Evolutionary conservation across 2,113 vertebrate genomes (phyloP), one percentile per base, ranked within the genome.

Genomic region (Rhea pennata): DNA sequence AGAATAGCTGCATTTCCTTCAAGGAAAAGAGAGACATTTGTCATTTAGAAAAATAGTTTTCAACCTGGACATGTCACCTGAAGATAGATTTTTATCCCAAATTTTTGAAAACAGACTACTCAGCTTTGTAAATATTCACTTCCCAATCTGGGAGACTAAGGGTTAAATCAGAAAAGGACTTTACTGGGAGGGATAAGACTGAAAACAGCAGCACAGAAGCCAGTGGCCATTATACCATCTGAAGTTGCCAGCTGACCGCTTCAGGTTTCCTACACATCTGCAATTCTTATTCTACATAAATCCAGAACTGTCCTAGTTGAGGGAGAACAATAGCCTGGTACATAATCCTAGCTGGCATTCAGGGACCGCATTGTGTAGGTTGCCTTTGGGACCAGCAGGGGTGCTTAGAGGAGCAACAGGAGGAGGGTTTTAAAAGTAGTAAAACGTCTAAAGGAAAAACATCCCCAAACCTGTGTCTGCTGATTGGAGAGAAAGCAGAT

Each of bases 271-370:
- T 62, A 1, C 13, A 9, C 29, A 29, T 75, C 27, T n/a, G n/a
- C 15, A 14, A 6, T 50, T 81, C 82, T 42, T 77, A 1, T 64
- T 77, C 58, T 39, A 7, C 29, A 42, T 0, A 1, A 59, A 64
- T 62, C 24, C 21, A 12, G 50, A 36, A 36, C 58, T 76, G 24
- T 83, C 48, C 20, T 19, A 12, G 13, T 36, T 1, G 1, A 24
- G 2, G 11, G 16, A 15, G 26, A 46, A 26, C 33, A 3, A 2
- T 29, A 26, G 36, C 36, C 36, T 69, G n/a, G 23, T 58, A 33
- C 29, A 1, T 12, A 12, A 10, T 6, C 7, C 42, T 73, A 0
- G 0, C 15, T 0, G 1, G 23, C 40, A 59, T 73, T 78, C 73
- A 48, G 53, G 46, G 27, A 84, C 15, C 36, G 7, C 53, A 48